Base-by-base conservation (phyloP, 1,140 invertebrate genomes). In the Tetramorium parvispinum region DNA sequence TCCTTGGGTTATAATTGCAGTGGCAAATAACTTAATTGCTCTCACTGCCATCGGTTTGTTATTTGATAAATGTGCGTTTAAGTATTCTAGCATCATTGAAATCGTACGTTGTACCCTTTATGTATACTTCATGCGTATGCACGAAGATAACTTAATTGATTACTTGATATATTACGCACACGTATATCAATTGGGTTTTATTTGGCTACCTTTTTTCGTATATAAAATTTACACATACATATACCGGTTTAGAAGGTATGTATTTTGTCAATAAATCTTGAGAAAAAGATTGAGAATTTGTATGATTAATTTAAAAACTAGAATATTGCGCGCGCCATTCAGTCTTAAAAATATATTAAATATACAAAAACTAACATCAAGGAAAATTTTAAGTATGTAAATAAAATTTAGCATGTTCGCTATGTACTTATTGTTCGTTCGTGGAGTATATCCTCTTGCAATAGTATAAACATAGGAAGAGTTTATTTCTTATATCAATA, bases 11-110 rank as follows among this genome's bases (percentile, higher is more conserved):
- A 87, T 96, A 21, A 92, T 94, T 24, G 96, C 96, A 90, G 95
- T 97, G 0, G 76, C 95, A 32, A 97, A 97, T 93, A 96, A 97
- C 63, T 94, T 97, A 13, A 95, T 96, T 2, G 96, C 97, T 0
- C 91, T 97, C 10, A 97, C 96, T 2, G 95, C 96, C 3, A 97
- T 98, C 57, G 97, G 97, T 24, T 95, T 97, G 95, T 88, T 97
- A 13, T 97, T 97, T 87, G 97, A 97, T 65, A 95, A 96, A 70
- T 95, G 18, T 78, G 6, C 24, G 3, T 65, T 95, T 27, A 46
- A 16, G 16, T 94, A 96, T 66, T 96, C 96, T 2, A 93, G 95
- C 0, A 68, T 96, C 2, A 88, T 96, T 11, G 97, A 97, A 92
- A 93, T 96, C 0, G 49, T 95, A 0, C 94, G 97, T 0, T 97